These are phyloP conservation scores for Pseudomyrmex cubaensis DNA, from an alignment of 1,140 invertebrate species.

Conservation along the genomic window DNA sequence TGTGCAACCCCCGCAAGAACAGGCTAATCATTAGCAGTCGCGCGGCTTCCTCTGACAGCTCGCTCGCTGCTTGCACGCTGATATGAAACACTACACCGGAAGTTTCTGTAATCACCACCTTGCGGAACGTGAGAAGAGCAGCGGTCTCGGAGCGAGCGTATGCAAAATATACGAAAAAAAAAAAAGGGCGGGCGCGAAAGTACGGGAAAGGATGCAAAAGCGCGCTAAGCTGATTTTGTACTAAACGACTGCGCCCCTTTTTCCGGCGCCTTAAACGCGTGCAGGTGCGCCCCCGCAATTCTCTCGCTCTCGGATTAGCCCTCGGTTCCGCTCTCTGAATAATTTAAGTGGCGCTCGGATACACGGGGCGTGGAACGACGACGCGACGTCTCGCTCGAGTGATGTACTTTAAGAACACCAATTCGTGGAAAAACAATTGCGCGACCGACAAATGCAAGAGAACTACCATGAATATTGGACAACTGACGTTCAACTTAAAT, in stretches of 20 bases:
- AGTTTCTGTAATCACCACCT: constrained; percentile 62
- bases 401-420: constrained; percentile 24
- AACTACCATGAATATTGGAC: constrained; percentile 31
- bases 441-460: background rate
- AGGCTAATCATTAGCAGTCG: constrained; percentile 50
- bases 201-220: constrained; percentile 23
- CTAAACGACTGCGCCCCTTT: constrained; percentile 52
- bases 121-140: background rate
- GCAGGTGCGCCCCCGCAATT: constrained; percentile 27
- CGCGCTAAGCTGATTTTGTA: constrained; percentile 66
- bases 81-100: constrained; percentile 60
- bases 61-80: constrained; percentile 64
- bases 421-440: constrained; percentile 18
- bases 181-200: background rate
- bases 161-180: constrained; percentile 51
- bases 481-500: constrained; percentile 13
- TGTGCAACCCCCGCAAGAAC: background rate
- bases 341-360: constrained; percentile 59
- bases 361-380: background rate
- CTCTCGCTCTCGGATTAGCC: constrained; percentile 38
- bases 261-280: constrained; percentile 46
- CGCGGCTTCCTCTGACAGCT: constrained; percentile 46
- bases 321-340: constrained; percentile 44
- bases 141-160: constrained; percentile 1
- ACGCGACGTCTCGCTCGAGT: background rate